Evolutionary conservation across 2,113 vertebrate species (phyloP).

Genomic region (Coracopsis vasa): DNA sequence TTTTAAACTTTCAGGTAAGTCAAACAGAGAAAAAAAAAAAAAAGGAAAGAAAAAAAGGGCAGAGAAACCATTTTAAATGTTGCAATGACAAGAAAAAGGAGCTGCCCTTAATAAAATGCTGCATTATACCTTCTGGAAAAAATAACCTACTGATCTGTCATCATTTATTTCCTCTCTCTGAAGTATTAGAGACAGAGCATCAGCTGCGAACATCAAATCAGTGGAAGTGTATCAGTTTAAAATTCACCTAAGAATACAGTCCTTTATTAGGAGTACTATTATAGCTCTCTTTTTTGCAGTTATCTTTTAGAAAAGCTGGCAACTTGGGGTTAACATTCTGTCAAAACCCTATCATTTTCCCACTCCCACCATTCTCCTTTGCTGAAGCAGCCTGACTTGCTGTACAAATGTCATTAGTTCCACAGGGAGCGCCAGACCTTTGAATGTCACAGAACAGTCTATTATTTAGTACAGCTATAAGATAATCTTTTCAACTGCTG

Average conservation of each 20-base stretch:
- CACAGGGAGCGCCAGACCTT: slow-evolving; percentile 61
- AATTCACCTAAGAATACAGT: not conserved
- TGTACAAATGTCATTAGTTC: slow-evolving; percentile 73
- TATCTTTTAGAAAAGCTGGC: slow-evolving; percentile 11
- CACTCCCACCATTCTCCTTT: not conserved
- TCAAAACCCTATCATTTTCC: slow-evolving; percentile 24
- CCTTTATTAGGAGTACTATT: not conserved
- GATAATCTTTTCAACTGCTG: slow-evolving; percentile 71
- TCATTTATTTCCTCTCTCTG: not conserved
- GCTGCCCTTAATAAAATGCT: not conserved
- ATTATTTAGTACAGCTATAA: slow-evolving; percentile 68
- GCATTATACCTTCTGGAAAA: not conserved
- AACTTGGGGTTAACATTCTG: slow-evolving; percentile 32
- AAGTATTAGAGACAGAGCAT: not conserved
- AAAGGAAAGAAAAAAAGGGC: too few species aligned
- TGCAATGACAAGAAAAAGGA: not conserved
- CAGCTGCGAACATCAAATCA: not conserved
- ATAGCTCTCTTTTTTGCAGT: not conserved
- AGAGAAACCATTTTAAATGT: not conserved
- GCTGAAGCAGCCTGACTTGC: slow-evolving; percentile 38
- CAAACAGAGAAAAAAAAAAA: not conserved
- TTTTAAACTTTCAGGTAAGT: not conserved
- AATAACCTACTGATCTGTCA: not conserved
- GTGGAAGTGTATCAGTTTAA: not conserved
- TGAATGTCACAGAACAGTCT: slow-evolving; percentile 47